phyloP scores from a whole-genome alignment of 2,113 vertebrate genomes.

The Merops nubicus region DNA sequence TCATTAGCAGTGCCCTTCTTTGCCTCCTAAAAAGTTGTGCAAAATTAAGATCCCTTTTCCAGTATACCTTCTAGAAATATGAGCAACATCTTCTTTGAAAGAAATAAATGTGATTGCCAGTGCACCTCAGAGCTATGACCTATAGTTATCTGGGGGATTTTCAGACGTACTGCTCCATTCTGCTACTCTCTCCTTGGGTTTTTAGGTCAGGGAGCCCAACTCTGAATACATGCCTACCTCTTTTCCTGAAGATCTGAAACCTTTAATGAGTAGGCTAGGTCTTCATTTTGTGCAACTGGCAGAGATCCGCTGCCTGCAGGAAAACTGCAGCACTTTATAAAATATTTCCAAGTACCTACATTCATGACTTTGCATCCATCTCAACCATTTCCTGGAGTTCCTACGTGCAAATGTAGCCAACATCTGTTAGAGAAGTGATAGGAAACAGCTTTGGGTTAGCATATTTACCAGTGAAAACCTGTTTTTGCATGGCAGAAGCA shows the following conservation, averaged over 20 bases:
- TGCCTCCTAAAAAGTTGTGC: not conserved
- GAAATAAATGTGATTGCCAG: not conserved
- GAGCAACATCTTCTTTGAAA: not conserved
- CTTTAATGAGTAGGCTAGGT: constrained; percentile 43
- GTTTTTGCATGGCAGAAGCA: not conserved
- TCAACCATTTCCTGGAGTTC: constrained; percentile 23
- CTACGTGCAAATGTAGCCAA: constrained; percentile 21
- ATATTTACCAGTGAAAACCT: constrained; percentile 3
- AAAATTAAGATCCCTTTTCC: not conserved
- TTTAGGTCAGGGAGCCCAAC: not conserved
- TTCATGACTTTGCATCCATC: not conserved
- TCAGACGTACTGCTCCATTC: not conserved
- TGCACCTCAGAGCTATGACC: not conserved
- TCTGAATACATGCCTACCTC: not conserved
- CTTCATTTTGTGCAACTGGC: constrained; percentile 19
- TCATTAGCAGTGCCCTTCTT: not conserved
- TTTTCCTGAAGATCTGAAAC: not conserved
- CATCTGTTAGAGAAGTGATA: not conserved
- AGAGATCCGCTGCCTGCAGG: constrained; percentile 45
- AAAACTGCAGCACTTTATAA: not conserved
- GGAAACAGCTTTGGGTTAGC: not conserved
- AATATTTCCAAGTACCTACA: constrained; percentile 5
- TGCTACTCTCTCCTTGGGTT: not conserved
- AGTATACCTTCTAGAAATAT: not conserved
- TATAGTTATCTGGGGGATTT: not conserved